A percentile compares a stretch with the other conserved stretches of the same genome.
Evolutionary conservation across 2,113 vertebrate genomes (phyloP).

Genomic region (Chlorodrepanis virens): DNA sequence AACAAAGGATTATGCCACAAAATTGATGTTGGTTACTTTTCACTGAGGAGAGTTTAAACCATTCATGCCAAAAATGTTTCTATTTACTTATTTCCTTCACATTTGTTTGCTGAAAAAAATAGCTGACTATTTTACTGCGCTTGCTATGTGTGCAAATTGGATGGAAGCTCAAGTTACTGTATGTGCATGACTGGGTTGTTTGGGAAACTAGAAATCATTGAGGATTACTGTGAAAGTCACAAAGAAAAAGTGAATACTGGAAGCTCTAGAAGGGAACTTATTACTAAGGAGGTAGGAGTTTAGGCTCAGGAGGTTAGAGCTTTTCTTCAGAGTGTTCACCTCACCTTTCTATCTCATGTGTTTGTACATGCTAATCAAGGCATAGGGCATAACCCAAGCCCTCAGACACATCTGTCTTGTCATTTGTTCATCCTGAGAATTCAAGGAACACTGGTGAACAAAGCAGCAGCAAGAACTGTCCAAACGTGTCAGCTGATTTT

Average conservation of each 20-base stretch:
- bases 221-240: neutral
- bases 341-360: neutral
- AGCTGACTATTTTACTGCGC: neutral
- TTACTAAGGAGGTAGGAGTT: neutral
- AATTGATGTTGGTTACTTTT: neutral
- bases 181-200: fast-evolving
- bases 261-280: neutral
- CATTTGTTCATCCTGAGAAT: neutral
- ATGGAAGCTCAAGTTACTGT: neutral
- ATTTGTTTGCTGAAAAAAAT: neutral
- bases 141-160: neutral
- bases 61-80: neutral
- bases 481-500: neutral
- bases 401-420: neutral
- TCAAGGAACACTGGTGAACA: neutral
- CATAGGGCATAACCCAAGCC: neutral
- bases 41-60: neutral
- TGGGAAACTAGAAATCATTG: neutral
- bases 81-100: neutral
- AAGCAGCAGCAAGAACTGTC: neutral
- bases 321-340: neutral
- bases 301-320: neutral
- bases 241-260: neutral
- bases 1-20: neutral
- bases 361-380: neutral